A percentile compares a stretch with the other conserved stretches of the same genome.
phyloP scores from a whole-genome alignment of 2,797 vertebrate genomes.

The Rhincodon typus region DNA sequence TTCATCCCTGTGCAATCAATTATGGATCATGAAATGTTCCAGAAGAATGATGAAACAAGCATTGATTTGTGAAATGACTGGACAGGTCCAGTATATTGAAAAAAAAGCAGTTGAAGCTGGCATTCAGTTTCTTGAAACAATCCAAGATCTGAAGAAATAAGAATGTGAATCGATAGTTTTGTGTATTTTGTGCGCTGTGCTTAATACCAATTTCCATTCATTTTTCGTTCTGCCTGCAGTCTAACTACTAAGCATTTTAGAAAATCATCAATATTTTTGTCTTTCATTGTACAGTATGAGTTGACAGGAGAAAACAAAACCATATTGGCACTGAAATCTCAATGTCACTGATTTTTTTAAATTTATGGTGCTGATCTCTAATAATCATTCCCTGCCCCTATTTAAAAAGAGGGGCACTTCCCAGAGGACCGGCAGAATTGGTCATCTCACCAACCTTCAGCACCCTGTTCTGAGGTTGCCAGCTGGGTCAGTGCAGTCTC shows the following conservation, averaged over 20 bases:
- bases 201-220: conserved; percentile 52
- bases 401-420: background rate
- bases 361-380: background rate
- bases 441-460: too few relatives aligned
- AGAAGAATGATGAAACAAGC: conserved; percentile 67
- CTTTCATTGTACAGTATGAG: background rate
- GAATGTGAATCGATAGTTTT: conserved; percentile 58
- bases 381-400: background rate
- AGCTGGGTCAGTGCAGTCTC: too few relatives aligned
- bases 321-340: background rate
- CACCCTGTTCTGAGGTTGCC: too few relatives aligned
- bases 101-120: conserved; percentile 57
- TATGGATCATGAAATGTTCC: conserved; percentile 70
- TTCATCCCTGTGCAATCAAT: conserved; percentile 69
- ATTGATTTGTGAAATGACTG: conserved; percentile 70
- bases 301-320: background rate
- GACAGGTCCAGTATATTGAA: conserved; percentile 63
- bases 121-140: conserved; percentile 53
- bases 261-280: conserved; percentile 5
- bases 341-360: background rate
- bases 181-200: conserved; percentile 50
- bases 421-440: too few relatives aligned
- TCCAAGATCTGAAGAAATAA: conserved; percentile 58
- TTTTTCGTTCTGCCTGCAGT: conserved; percentile 53
- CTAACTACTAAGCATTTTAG: conserved; percentile 34